Base-by-base conservation (phyloP, 2,113 vertebrate genomes). In the Nesoenas mayeri region DNA sequence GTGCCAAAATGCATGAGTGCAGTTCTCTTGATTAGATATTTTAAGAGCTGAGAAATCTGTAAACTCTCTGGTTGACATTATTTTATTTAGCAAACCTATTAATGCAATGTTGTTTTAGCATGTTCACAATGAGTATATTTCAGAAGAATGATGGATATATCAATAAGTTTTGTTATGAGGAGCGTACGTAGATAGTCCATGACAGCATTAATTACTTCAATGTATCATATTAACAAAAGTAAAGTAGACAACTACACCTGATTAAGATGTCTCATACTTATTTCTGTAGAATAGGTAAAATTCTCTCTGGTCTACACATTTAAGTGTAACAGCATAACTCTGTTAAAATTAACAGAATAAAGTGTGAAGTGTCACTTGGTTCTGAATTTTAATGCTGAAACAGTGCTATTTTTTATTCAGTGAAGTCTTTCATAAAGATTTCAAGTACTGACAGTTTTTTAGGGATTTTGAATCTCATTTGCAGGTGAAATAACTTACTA, bases 311-410 rank as follows among this genome's bases (percentile, higher is more conserved):
- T 94, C 71, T 82, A 56, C 57, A 32, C 54, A 67, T 95, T 95
- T 95, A 84, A 96, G 90, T 53, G 89, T 88, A 97, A 86, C 95
- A 86, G 74, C 31, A 10, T 57, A 89, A 79, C 81, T 73, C 64
- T 93, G 89, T 94, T 95, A 98, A 97, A 97, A 74, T 94, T 97
- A 97, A 93, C 95, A 97, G 91, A 96, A 96, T 96, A 96, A 96
- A 97, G 94, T 96, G 92, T 97, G 95, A 97, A 97, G 70, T 95
- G 91, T 67, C 74, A 97, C 91, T 95, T 94, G 78, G 85, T 96
- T 96, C 95, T 90, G 95, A 93, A 97, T 98, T 97, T 91, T 71
- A 96, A 95, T 88, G 75, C 32, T 57, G 70, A 89, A 95, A 90
- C 65, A 53, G 79, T 88, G 96, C n/a, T 96, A 96, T 82, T 95